Percentiles rank a stretch among this genome's conserved stretches.
These are phyloP conservation scores for Heterodera carotae DNA, from an alignment of 1,140 invertebrate genomes.

Conservation along the genomic window DNA sequence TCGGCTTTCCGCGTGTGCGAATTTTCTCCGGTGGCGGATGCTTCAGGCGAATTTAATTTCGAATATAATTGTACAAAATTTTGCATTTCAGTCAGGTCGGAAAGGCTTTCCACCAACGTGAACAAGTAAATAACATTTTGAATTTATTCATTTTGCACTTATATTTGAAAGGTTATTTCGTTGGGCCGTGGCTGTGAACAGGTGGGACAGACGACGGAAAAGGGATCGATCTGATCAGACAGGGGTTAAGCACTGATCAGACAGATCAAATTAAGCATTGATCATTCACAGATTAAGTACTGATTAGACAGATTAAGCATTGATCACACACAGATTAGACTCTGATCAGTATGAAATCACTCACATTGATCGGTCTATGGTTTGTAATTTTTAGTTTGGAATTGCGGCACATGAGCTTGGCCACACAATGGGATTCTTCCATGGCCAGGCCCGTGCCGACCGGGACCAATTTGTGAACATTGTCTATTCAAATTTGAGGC, in stretches of 20 bases:
- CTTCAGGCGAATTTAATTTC: slow-evolving; percentile 3
- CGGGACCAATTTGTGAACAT: slow-evolving; percentile 34
- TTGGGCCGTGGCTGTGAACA: slow-evolving; percentile 34
- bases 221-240: background rate
- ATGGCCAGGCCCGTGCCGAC: slow-evolving; percentile 29
- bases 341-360: no score
- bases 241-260: no score
- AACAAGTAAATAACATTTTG: slow-evolving; percentile 20
- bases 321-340: no score
- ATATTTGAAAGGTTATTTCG: slow-evolving; percentile 30
- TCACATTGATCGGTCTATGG: background rate
- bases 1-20: slow-evolving; percentile 21
- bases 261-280: no score
- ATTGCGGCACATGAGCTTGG: slow-evolving; percentile 37
- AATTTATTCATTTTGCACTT: slow-evolving; percentile 1
- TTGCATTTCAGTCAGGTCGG: slow-evolving; percentile 43
- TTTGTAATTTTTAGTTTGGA: slow-evolving; percentile 32
- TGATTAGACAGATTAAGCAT: no score
- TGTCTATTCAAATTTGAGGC: slow-evolving; percentile 42
- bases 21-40: slow-evolving; percentile 37
- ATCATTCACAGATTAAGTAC: no score
- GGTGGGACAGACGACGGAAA: background rate
- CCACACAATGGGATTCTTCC: slow-evolving; percentile 39
- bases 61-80: background rate
- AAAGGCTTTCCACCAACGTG: slow-evolving; percentile 28